A percentile compares a stretch with the other conserved stretches of the same genome.
Conservation (phyloP, 2,113 vertebrate species). For the Channa maculata region DNA sequence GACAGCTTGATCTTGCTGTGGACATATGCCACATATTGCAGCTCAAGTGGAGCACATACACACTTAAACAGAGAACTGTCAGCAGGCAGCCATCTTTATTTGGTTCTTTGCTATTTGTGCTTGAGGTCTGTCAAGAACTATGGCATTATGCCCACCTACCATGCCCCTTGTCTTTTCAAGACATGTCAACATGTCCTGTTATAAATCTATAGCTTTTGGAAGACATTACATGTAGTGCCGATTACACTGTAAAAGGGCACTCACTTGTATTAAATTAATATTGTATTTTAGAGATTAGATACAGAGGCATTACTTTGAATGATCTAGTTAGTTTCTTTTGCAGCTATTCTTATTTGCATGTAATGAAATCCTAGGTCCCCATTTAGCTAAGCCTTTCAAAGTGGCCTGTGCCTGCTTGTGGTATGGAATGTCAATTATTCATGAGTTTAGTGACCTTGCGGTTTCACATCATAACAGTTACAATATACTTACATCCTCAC, state of each 20-base stretch:
- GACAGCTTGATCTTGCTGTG: constrained; percentile 64
- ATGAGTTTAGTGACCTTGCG: constrained; percentile 66
- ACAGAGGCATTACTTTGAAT: constrained; percentile 32
- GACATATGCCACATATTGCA: constrained; percentile 66
- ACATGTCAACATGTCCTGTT: constrained; percentile 15
- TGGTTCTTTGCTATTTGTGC: constrained; percentile 69
- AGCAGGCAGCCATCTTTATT: constrained; percentile 68
- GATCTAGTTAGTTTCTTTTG: constrained; percentile 48
- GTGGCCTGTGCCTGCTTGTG: constrained; percentile 49
- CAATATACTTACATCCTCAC: constrained; percentile 49
- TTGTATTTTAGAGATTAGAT: constrained; percentile 6
- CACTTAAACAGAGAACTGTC: constrained; percentile 71
- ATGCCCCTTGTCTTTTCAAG: constrained; percentile 36
- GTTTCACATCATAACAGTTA: constrained; percentile 60
- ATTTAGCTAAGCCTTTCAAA: constrained; percentile 71
- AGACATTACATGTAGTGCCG: constrained; percentile 6
- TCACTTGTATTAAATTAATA: neutral
- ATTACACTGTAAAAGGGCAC: neutral
- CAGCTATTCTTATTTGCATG: constrained; percentile 60
- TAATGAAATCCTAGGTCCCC: constrained; percentile 66
- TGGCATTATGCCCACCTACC: constrained; percentile 43
- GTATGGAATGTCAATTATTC: constrained; percentile 54
- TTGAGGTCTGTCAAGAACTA: constrained; percentile 44
- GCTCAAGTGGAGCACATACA: constrained; percentile 63
- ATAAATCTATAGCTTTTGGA: constrained; percentile 26